These are phyloP conservation scores for Plectropomus leopardus DNA, from an alignment of 2,113 vertebrate species.

Conservation along the genomic window DNA sequence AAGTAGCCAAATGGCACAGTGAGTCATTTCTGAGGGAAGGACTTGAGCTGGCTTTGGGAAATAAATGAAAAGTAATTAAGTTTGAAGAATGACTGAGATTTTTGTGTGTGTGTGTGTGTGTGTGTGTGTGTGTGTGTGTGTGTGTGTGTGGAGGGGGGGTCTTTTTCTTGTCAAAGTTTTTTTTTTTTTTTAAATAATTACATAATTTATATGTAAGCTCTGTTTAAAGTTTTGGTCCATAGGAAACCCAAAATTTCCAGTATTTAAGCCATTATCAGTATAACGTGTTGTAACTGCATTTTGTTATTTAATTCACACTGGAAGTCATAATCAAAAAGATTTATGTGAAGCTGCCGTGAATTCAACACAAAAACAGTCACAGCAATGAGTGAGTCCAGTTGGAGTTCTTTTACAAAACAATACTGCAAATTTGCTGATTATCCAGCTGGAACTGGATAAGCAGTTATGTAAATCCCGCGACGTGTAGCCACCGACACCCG, in stretches of 20 bases:
- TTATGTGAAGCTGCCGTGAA: neutral
- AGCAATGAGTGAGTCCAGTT: neutral
- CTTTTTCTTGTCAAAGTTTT: too few relatives aligned
- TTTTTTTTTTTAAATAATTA: neutral
- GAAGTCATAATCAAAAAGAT: neutral
- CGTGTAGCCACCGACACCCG: slow-evolving; percentile 57
- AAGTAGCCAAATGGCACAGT: slow-evolving; percentile 47
- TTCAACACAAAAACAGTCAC: neutral
- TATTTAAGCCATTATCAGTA: neutral
- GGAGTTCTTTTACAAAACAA: neutral
- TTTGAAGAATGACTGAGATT: too few relatives aligned
- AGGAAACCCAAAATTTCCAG: neutral
- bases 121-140: too few relatives aligned
- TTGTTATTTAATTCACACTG: neutral
- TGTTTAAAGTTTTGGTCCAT: neutral
- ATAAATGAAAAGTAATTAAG: neutral
- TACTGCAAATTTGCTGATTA: slow-evolving; percentile 39
- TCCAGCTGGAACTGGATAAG: slow-evolving; percentile 45
- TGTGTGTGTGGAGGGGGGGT: too few relatives aligned
- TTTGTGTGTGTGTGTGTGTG: too few relatives aligned
- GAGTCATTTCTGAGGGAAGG: neutral
- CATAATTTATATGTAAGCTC: neutral
- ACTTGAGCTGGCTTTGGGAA: neutral
- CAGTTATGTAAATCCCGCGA: slow-evolving; percentile 65
- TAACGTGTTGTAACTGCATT: neutral